These are phyloP conservation scores for Spodoptera litura DNA, from an alignment of 1,140 invertebrate genomes.

Conservation along the genomic window DNA sequence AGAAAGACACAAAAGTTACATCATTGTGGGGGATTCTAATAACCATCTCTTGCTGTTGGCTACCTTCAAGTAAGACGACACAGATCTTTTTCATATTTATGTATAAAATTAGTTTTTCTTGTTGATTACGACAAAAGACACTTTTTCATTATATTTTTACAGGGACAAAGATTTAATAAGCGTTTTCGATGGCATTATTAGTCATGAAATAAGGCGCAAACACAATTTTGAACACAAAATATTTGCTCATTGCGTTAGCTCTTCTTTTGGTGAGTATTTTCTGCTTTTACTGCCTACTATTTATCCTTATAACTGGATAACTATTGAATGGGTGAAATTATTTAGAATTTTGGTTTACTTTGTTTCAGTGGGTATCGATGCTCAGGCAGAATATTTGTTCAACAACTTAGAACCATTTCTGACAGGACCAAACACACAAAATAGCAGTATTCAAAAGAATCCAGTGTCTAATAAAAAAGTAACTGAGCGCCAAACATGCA, in stretches of 20 bases:
- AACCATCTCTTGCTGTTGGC: constrained; percentile 80
- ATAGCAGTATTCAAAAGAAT: neutral
- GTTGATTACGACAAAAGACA: too few species aligned
- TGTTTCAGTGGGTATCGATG: constrained; percentile 81
- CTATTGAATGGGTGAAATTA: too few species aligned
- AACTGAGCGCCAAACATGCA: constrained; percentile 50
- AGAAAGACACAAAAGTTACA: constrained; percentile 71
- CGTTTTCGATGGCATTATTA: constrained; percentile 72
- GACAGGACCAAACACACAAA: neutral
- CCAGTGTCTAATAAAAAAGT: constrained; percentile 3
- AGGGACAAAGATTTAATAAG: constrained; percentile 78
- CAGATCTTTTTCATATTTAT: neutral
- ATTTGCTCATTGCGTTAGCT: constrained; percentile 78
- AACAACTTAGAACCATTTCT: constrained; percentile 55
- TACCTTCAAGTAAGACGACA: constrained; percentile 67
- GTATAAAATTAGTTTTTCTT: too few species aligned
- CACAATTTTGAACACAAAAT: constrained; percentile 74
- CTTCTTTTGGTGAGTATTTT: constrained; percentile 72
- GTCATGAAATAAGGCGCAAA: constrained; percentile 70
- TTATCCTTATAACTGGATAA: too few species aligned
- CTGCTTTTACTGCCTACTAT: neutral
- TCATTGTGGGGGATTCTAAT: constrained; percentile 84
- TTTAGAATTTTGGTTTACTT: neutral
- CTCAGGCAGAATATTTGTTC: constrained; percentile 72
- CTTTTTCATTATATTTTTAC: constrained; percentile 39